Conservation (phyloP, 2,113 vertebrate genomes). For the Pelusios castaneus region DNA sequence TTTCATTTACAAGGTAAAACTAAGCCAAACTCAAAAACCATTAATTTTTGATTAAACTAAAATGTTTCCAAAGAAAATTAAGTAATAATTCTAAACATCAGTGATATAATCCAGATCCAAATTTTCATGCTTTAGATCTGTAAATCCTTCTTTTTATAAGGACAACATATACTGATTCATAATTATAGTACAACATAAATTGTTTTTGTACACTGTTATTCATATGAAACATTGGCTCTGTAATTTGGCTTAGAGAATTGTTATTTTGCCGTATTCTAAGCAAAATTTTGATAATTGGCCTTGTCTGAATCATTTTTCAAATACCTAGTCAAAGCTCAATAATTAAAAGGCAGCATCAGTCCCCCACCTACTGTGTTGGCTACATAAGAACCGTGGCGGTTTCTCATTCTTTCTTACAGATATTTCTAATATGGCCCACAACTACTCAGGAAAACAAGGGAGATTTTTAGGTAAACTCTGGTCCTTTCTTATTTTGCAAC, state of each 20-base stretch:
- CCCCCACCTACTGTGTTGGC: not conserved
- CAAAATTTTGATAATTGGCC: not conserved
- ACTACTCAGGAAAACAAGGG: not conserved
- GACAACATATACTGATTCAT: not conserved
- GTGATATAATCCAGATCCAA: slow-evolving; percentile 24
- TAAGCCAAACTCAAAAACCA: not conserved
- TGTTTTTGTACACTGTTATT: not conserved
- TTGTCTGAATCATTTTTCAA: not conserved
- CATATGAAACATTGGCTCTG: not conserved
- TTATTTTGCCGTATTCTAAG: not conserved
- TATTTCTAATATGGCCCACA: not conserved
- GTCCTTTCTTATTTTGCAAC: not conserved
- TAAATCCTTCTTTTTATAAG: not conserved
- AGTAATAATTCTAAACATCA: not conserved
- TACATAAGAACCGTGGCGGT: not conserved
- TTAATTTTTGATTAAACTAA: slow-evolving; percentile 15
- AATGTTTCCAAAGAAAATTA: not conserved
- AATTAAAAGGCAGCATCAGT: not conserved
- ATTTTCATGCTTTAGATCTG: not conserved
- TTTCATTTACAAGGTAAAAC: not conserved
- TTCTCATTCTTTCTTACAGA: not conserved
- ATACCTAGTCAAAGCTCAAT: not conserved
- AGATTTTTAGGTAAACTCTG: not conserved
- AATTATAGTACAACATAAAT: slow-evolving; percentile 16
- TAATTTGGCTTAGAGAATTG: not conserved